A percentile compares a stretch with the other conserved stretches of the same genome.
Evolutionary conservation across 53 echinoderm and acorn worm genomes (phyloP).

Genomic region (Hippasteria phrygiana): DNA sequence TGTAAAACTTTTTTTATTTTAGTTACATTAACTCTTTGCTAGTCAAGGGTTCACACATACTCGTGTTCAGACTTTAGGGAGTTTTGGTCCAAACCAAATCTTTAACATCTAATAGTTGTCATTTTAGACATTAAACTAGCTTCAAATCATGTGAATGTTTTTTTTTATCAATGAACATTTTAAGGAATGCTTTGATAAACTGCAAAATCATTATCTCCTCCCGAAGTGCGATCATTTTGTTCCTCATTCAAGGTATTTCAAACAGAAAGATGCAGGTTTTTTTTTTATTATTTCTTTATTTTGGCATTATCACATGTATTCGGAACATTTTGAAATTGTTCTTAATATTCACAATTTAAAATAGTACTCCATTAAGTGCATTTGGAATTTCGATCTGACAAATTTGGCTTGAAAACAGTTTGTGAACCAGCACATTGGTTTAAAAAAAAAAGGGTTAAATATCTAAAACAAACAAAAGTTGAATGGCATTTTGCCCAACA

Average conservation of each 20-base stretch:
- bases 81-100: constrained; percentile 39
- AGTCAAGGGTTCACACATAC: neutral
- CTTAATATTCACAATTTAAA: constrained; percentile 53
- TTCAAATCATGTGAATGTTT: neutral
- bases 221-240: neutral
- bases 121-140: neutral
- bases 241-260: constrained; percentile 9
- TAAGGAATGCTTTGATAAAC: constrained; percentile 44
- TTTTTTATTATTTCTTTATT: neutral
- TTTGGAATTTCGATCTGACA: constrained; percentile 19
- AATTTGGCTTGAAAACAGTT: neutral
- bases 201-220: neutral
- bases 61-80: neutral
- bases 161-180: neutral
- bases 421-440: constrained; percentile 43
- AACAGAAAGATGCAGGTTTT: constrained; percentile 26
- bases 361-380: constrained; percentile 16
- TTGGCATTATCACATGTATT: neutral
- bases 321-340: constrained; percentile 7
- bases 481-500: neutral
- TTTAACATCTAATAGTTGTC: neutral
- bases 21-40: neutral
- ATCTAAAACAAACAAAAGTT: neutral
- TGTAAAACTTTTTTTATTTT: neutral
- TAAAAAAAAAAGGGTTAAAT: neutral